Percentiles rank a stretch among this genome's conserved stretches.
Evolutionary conservation across 2,113 vertebrate species (phyloP).

Genomic region (Larimichthys crocea): DNA sequence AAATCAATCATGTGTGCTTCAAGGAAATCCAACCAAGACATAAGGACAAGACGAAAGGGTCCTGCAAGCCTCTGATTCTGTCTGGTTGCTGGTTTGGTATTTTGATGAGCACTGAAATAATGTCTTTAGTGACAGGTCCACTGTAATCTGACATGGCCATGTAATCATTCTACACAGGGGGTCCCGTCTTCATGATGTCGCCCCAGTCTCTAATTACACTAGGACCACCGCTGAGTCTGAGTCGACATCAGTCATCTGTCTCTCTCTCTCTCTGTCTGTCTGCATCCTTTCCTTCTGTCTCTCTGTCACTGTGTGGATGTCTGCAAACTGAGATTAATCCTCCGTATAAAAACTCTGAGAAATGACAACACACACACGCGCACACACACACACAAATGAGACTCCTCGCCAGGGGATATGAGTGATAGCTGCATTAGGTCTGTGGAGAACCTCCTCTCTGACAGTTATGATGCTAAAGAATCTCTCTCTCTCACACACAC

Average conservation of each 20-base stretch:
- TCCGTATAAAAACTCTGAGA: conserved; percentile 31
- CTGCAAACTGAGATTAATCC: conserved; percentile 55
- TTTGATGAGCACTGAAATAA: neutral
- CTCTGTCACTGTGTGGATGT: conserved; percentile 21
- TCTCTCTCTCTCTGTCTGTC: neutral
- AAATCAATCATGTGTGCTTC: neutral
- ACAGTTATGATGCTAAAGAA: conserved; percentile 78
- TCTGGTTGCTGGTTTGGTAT: neutral
- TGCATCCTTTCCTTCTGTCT: neutral
- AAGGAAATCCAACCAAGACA: neutral
- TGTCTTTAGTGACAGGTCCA: neutral
- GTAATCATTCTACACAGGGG: neutral
- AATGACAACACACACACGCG: conserved; percentile 26
- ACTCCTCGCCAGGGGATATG: conserved; percentile 49
- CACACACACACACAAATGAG: conserved; percentile 26
- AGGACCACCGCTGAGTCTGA: neutral
- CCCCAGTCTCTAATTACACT: neutral
- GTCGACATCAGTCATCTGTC: neutral
- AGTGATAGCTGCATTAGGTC: conserved; percentile 74
- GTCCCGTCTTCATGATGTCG: neutral
- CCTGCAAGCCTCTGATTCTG: neutral
- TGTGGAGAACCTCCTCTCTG: conserved; percentile 60
- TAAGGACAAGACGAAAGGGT: neutral
- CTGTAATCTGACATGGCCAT: too few relatives aligned
- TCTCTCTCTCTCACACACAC: neutral